Evolutionary conservation across 2,797 vertebrate genomes (phyloP), one percentile per base, ranked within the genome.

Genomic region (Gobionotothen gibberifrons): DNA sequence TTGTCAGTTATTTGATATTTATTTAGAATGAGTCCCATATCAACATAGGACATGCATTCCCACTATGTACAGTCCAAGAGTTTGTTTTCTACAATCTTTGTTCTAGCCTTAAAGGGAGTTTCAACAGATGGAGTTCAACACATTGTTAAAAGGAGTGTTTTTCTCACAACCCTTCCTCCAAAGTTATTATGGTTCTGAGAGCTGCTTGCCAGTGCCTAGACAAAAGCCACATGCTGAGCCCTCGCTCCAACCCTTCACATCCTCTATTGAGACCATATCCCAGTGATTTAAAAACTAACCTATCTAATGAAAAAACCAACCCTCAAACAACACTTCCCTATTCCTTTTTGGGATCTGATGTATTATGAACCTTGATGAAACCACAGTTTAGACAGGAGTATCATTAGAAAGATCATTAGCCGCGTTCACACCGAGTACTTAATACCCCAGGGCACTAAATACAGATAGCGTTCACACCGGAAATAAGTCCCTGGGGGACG

Each of bases 91-190:
- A 26, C 26, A 26, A 26, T 26, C 26, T 26, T 26, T 26, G 26
- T 26, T 26, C 26, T 26, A 26, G 26, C 54, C 52, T 26, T 26
- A 9, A 42, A 21, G 70, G 51, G 54, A 70, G 48, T 85, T 86
- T 88, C 59, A 77, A 36, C 56, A 51, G 56, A 74, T 60, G 53
- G 29, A 79, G 68, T 81, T 79, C 64, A 82, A 63, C 66, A 77
- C 70, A 66, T 83, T 90, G 79, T 87, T 84, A 79, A 85, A 82
- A 86, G 29, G 64, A 81, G 21, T 79, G 69, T 83, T 89, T 85
- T 84, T 42, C 40, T 87, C 66, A 53, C 69, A 78, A 76, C 51
- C 48, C 68, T 69, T 76, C 65, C 71, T 79, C 66, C 52, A 68
- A 74, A 86, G 77, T 81, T 74, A 83, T 89, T 88, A 85, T 59